These are phyloP conservation scores for Dryadula phaetusa DNA, from an alignment of 2,888 invertebrate species.

Conservation along the genomic window DNA sequence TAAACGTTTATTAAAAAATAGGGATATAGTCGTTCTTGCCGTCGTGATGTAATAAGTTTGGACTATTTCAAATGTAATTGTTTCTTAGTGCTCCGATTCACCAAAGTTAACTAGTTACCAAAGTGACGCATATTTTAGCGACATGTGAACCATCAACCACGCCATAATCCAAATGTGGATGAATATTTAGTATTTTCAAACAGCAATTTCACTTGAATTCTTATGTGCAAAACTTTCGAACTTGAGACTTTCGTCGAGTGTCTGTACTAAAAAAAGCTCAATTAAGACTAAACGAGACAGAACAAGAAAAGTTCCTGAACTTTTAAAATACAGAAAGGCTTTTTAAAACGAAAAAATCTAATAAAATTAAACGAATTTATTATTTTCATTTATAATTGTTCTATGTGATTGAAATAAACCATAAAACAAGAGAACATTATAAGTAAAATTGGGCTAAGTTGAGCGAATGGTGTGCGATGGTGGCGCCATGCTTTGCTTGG, in stretches of 20 bases:
- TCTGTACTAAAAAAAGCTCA: background rate
- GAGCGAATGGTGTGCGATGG: slow-evolving; percentile 79
- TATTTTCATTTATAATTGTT: no score
- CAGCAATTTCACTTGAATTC: background rate
- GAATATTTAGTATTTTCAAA: slow-evolving; percentile 10
- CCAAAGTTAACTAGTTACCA: slow-evolving; percentile 35
- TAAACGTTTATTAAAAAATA: no score
- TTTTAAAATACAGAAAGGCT: background rate
- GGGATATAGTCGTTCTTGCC: background rate
- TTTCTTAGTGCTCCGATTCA: slow-evolving; percentile 49
- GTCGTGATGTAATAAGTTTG: slow-evolving; percentile 65
- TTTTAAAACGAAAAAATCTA: no score
- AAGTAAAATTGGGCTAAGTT: slow-evolving; percentile 9
- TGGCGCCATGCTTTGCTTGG: slow-evolving; percentile 79
- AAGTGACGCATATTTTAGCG: slow-evolving; percentile 39
- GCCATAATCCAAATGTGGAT: background rate
- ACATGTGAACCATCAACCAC: slow-evolving; percentile 14
- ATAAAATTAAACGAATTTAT: background rate
- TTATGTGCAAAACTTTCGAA: slow-evolving; percentile 1
- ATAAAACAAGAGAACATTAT: background rate
- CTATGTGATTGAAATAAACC: background rate
- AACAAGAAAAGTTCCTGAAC: no score
- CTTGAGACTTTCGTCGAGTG: background rate
- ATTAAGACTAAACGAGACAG: background rate
- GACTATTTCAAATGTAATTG: slow-evolving; percentile 68